Conservation (phyloP, 2,113 vertebrate species). For the Grantiella picta region DNA sequence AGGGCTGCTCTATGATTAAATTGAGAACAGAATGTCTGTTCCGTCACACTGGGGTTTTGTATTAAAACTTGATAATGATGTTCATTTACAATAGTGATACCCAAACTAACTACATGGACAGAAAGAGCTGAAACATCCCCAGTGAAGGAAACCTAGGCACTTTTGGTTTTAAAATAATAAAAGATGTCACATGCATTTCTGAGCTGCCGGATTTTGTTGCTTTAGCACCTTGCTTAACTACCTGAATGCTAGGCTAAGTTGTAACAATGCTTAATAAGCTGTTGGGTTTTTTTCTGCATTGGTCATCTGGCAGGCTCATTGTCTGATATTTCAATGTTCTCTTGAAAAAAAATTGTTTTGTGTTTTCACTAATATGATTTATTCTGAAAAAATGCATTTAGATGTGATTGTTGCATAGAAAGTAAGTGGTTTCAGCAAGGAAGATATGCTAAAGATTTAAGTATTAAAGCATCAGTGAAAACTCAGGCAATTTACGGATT, state of each 20-base stretch:
- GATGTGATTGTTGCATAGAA: not conserved
- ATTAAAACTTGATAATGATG: not conserved
- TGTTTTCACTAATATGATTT: not conserved
- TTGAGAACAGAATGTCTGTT: not conserved
- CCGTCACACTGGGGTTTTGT: not conserved
- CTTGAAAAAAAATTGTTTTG: not conserved
- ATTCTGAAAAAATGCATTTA: not conserved
- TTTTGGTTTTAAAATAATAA: not conserved
- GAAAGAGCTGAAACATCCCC: not conserved
- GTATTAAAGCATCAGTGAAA: not conserved
- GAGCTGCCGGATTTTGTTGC: not conserved
- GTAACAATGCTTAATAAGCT: not conserved
- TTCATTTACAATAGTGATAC: not conserved
- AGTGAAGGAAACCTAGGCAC: not conserved
- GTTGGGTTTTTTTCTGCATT: accelerated
- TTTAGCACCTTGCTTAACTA: not conserved
- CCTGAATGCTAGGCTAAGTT: not conserved
- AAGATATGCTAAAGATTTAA: not conserved
- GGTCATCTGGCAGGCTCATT: not conserved
- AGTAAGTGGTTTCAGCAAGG: not conserved
- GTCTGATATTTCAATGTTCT: not conserved
- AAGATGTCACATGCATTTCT: not conserved
- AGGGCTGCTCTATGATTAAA: not conserved
- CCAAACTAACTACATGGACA: not conserved
- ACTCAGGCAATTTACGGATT: not conserved